Evolutionary conservation across 1,140 invertebrate genomes (phyloP), one percentile per base, ranked within the genome.

Genomic region (Globodera rostochiensis): DNA sequence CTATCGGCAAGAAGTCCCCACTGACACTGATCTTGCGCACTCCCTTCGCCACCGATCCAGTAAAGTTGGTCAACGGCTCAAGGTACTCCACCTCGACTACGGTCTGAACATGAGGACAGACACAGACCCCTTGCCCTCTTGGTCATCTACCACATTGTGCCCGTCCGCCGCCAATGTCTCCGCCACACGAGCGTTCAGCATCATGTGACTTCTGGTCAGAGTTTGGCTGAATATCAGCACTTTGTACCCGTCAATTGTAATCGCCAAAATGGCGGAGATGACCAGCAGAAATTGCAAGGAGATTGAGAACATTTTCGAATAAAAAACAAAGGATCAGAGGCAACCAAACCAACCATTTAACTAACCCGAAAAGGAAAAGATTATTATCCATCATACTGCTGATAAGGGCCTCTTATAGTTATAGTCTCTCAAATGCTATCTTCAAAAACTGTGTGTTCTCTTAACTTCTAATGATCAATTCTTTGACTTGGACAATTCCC

Each of bases 101-200:
- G 57, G 75, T 77, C 75, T 77, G 66, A 50, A 77, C 25, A 70
- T 47, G 4, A 25, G 2, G 67, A 19, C 25, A 6, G 46, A 21
- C 6, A 6, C 36, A 6, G n/a, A 6, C 36, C 21, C 57, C 15
- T 11, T 64, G 15, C 13, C 19, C 13, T 15, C 13, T 19, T 64
- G 6, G 5, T 19, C 57, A 19, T 64, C 67, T 36, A 82, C 81
- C 25, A 82, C 81, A 47, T 83, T 77, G 71, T 82, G 81, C 36
- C 80, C 81, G 76, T 83, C 81, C 19, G n/a, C 71, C n/a, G 81
- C 81, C 49, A 82, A 70, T 19, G 81, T 69, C 50, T 82, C 81
- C 1, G 81, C 81, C 45, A 82, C 25, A 6, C 57, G 53, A 36
- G 69, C 81, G 46, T 82, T 74, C 6, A 83, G 57, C 36, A 81